Evolutionary conservation across 2,888 invertebrate species (phyloP).

Genomic region (Perizoma affinitatum): DNA sequence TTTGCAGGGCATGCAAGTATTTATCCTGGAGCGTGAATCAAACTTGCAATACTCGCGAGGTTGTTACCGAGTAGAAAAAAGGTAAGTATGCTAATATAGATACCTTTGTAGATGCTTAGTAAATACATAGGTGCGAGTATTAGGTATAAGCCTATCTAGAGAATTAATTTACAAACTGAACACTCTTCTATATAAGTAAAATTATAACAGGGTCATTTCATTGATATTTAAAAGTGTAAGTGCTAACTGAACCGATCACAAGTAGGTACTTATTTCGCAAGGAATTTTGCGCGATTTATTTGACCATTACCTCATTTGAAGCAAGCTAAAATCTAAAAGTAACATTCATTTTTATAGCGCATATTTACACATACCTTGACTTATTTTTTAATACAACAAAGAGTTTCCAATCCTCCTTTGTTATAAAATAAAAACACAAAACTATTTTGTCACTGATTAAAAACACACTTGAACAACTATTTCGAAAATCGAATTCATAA

Average conservation of each 20-base stretch:
- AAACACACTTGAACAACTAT: constrained; percentile 29
- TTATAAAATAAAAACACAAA: constrained; percentile 30
- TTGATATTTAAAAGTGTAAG: constrained; percentile 7
- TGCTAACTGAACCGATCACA: constrained; percentile 31
- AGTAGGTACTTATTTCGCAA: constrained; percentile 54
- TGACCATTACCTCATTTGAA: constrained; percentile 53
- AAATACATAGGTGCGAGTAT: neutral
- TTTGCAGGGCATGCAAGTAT: no score
- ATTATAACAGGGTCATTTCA: constrained; percentile 7
- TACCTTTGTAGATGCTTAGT: neutral
- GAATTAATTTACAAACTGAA: constrained; percentile 11
- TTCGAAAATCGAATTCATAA: constrained; percentile 43
- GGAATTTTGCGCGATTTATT: constrained; percentile 52
- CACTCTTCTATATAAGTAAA: constrained; percentile 7
- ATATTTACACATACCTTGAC: constrained; percentile 54
- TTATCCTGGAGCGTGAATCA: no score
- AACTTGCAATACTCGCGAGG: no score
- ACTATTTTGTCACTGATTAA: constrained; percentile 29
- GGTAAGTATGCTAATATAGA: no score
- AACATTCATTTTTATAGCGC: neutral
- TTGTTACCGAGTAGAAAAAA: no score
- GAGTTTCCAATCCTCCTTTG: constrained; percentile 27
- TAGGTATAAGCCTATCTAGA: constrained; percentile 5
- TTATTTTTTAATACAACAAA: constrained; percentile 17
- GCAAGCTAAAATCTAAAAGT: constrained; percentile 36